Base-by-base conservation (phyloP, 2,113 vertebrate genomes). In the Stegostoma tigrinum region DNA sequence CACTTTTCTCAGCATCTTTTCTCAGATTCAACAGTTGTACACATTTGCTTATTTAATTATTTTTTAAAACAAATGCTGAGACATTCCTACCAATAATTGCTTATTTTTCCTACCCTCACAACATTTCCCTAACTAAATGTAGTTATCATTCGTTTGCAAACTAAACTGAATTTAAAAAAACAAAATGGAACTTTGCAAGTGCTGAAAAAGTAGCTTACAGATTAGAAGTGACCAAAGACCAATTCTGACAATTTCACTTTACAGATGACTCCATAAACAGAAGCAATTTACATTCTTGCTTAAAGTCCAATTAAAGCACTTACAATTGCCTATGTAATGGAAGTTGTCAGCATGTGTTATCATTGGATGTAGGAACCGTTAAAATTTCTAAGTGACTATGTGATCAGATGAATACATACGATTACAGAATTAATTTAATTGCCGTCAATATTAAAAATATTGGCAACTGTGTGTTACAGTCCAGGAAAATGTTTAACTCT, bases 171-270 rank as follows among this genome's bases (percentile, higher is more conserved):
- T 52, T 61, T 7, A 90, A 2, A 48, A 55, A 89, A 89, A 10
- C 27, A 30, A 5, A 48, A 27, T 0, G 6, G 0, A 2, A 27
- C 61, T 89, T 55, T 52, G 55, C 27, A 30, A 14, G 8, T 52
- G 12, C 24, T 90, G 48, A 61, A 30, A 48, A 23, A 7, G 24
- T 90, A 55, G 87, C 2, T 55, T 61, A 55, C 24, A 90, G 3
- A 34, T 34, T 34, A 87, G 45, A 61, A 14, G 5, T 52, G 45
- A 87, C 24, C 1, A 87, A 87, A 87, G 14, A 24, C 85, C 3
- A 87, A 87, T 86, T 86, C 42, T 48, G 34, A n/a, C 75, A 34
- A 78, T 80, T 80, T 80, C 78, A 87, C 45, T 87, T 83, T 87
- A 42, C 10, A 19, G 2, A 19, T 42, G 3, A 80, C 3, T 42